Conservation (phyloP, 2,113 vertebrate species). For the Rhinoptilus africanus region DNA sequence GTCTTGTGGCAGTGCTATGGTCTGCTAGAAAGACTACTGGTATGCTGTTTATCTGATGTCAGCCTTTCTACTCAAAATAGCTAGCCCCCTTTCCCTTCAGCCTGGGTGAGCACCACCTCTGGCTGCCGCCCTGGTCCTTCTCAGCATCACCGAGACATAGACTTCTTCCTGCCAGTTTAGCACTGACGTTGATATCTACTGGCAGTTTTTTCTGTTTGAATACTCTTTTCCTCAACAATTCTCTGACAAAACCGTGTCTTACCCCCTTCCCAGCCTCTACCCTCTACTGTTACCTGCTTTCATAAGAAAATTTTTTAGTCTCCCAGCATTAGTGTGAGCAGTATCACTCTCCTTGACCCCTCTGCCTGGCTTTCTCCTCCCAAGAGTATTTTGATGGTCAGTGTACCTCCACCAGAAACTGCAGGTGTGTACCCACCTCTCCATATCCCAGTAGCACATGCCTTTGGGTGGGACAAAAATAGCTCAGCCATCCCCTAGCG, state of each 20-base stretch:
- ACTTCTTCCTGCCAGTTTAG: neutral
- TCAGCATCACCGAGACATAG: neutral
- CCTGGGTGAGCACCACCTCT: neutral
- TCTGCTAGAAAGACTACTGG: neutral
- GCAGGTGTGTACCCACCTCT: neutral
- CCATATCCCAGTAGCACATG: neutral
- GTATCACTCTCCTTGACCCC: accelerated
- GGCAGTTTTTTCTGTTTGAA: neutral
- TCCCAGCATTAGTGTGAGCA: neutral
- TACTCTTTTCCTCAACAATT: neutral
- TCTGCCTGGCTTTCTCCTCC: neutral
- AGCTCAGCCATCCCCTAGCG: neutral
- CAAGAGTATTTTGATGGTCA: neutral
- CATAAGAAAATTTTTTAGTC: neutral
- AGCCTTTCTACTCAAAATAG: neutral
- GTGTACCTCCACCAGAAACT: neutral
- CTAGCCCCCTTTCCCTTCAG: neutral
- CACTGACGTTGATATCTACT: accelerated
- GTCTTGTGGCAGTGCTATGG: neutral
- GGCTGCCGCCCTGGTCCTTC: neutral
- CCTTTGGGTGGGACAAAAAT: neutral
- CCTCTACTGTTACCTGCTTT: neutral
- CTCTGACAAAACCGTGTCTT: neutral
- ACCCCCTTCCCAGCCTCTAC: neutral
- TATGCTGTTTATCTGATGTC: neutral